phyloP scores from a whole-genome alignment of 2,888 invertebrate species.

The Gerosis bhagava region DNA sequence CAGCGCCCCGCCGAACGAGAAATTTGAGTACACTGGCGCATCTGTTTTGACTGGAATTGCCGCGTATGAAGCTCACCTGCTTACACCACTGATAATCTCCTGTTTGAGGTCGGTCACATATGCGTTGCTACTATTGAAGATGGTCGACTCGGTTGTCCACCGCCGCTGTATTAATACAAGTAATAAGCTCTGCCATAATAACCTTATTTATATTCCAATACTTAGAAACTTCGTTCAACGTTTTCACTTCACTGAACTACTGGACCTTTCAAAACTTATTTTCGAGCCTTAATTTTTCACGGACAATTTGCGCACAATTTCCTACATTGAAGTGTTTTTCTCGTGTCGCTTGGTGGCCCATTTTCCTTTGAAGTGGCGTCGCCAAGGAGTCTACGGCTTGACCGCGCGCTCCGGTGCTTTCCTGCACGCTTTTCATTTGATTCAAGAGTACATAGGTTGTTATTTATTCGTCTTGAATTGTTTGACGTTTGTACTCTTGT shows the following conservation, averaged over 20 bases:
- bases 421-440: slow-evolving; percentile 15
- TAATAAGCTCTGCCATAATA: too few relatives aligned
- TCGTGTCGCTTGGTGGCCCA: slow-evolving; percentile 52
- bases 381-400: slow-evolving; percentile 47
- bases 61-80: too few relatives aligned
- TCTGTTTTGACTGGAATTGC: too few relatives aligned
- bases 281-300: slow-evolving; percentile 24
- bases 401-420: slow-evolving; percentile 23
- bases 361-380: slow-evolving; percentile 59
- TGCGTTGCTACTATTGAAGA: too few relatives aligned
- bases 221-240: slow-evolving; percentile 8
- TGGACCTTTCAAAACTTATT: slow-evolving; percentile 23
- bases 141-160: too few relatives aligned
- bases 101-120: too few relatives aligned
- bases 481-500: slow-evolving; percentile 10
- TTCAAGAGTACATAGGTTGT: slow-evolving; percentile 11
- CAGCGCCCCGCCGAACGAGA: too few relatives aligned
- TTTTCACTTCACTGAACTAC: slow-evolving; percentile 11
- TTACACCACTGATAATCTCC: too few relatives aligned
- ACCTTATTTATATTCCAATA: too few relatives aligned
- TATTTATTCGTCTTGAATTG: slow-evolving; percentile 16
- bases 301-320: slow-evolving; percentile 52
- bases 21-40: too few relatives aligned
- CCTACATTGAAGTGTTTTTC: slow-evolving; percentile 49
- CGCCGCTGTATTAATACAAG: too few relatives aligned